These are phyloP conservation scores for Drosophila tristis DNA, from an alignment of 1,140 invertebrate species.

Conservation along the genomic window DNA sequence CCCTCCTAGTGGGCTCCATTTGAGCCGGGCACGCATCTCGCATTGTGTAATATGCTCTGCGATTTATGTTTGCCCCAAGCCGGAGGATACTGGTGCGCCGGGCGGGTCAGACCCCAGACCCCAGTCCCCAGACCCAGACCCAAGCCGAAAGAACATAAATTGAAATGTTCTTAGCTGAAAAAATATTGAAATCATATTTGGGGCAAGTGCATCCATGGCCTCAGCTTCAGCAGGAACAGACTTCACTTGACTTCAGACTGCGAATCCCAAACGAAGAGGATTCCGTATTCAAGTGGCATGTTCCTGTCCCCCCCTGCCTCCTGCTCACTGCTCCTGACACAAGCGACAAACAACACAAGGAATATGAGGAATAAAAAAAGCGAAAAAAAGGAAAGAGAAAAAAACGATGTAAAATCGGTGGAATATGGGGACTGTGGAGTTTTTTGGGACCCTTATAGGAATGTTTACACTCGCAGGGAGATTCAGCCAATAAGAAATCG, in stretches of 20 bases:
- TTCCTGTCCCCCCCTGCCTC: neutral
- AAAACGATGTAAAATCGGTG: neutral
- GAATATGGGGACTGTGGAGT: neutral
- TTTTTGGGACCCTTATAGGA: slow-evolving; percentile 5
- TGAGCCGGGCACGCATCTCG: slow-evolving; percentile 72
- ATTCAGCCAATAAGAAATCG: slow-evolving; percentile 12
- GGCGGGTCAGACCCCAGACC: slow-evolving; percentile 60
- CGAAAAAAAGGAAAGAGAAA: neutral
- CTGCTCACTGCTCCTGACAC: slow-evolving; percentile 34
- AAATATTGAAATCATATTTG: slow-evolving; percentile 78
- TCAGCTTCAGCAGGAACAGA: slow-evolving; percentile 13
- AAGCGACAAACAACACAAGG: slow-evolving; percentile 39
- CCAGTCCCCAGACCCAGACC: slow-evolving; percentile 47
- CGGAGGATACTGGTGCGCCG: slow-evolving; percentile 7
- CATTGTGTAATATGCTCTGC: slow-evolving; percentile 83
- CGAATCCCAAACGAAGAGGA: slow-evolving; percentile 22
- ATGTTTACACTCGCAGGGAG: neutral
- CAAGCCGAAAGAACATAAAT: slow-evolving; percentile 69
- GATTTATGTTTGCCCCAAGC: slow-evolving; percentile 73
- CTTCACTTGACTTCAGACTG: slow-evolving; percentile 52
- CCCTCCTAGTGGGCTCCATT: slow-evolving; percentile 31
- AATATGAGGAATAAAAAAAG: slow-evolving; percentile 25
- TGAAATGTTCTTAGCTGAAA: slow-evolving; percentile 64
- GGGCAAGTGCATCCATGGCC: slow-evolving; percentile 45
- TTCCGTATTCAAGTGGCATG: slow-evolving; percentile 27